Evolutionary conservation across 1,140 invertebrate species (phyloP), one percentile per base, ranked within the genome.

Genomic region (Drosophila azteca): DNA sequence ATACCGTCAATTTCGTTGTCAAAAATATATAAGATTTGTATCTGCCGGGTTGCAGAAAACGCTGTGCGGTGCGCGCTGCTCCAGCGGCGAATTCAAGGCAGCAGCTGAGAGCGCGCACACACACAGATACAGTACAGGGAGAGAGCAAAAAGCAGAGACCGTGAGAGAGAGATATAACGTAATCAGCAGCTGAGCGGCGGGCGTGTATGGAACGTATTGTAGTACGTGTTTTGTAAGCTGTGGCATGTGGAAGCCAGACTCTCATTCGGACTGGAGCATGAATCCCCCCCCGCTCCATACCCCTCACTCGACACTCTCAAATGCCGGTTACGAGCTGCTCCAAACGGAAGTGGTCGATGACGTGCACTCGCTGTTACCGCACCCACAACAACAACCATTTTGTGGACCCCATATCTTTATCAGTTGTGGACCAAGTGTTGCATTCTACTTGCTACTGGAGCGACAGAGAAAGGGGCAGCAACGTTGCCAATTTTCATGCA

Each of bases 221-320:
- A 31, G 60, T 53, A 31, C 17, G 53, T 46, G 20, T 55, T 60
- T 58, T 43, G 53, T 46, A 58, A 39, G 29, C 44, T 77, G 77
- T 79, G 74, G 77, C 64, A 79, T 79, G 77, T 79, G 77, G 77
- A 78, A 65, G 70, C 69, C 75, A 79, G 78, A 79, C 71, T 76
- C 50, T 9, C 15, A 22, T 43, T 61, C 22, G n/a, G 59, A 51
- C 29, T 46, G 52, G 49, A 31, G 45, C 45, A 41, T 8, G 29
- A 24, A 8, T 9, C 17, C 44, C 35, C 17, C 44, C 35, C n/a
- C 35, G 51, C 29, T 43, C 50, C 35, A 24, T 24, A 20, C 24
- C 31, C 31, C n/a, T 11, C 15, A 15, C 59, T 59, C 49, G 13
- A 24, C 63, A 26, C 17, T 39, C 17, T 49, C 26, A 53, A 72